phyloP scores from a whole-genome alignment of 2,113 vertebrate species.

The Odocoileus virginianus region DNA sequence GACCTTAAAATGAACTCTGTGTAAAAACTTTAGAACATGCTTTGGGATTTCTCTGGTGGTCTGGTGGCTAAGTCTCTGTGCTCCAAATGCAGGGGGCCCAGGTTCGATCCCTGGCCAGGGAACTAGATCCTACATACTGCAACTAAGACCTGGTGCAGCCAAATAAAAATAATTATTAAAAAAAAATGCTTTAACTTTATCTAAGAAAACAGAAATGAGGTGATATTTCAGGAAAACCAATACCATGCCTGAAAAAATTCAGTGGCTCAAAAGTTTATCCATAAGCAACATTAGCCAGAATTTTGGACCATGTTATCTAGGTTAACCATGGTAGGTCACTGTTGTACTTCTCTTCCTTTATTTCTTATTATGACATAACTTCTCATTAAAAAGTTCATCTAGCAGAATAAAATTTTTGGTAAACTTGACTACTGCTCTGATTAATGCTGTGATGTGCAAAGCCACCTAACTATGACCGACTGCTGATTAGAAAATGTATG shows the following conservation, averaged over 20 bases:
- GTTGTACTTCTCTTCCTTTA: neutral
- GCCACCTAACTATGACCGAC: neutral
- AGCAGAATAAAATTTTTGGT: slow-evolving; percentile 23
- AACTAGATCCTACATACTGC: too few species aligned
- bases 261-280: neutral
- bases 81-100: too few species aligned
- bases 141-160: too few species aligned
- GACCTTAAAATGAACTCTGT: too few species aligned
- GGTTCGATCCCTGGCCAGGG: too few species aligned
- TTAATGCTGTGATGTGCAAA: neutral
- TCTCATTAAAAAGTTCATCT: neutral
- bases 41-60: too few species aligned
- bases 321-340: neutral
- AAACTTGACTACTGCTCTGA: neutral
- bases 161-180: too few species aligned
- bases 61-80: too few species aligned
- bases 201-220: neutral
- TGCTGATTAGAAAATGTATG: neutral
- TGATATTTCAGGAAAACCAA: neutral
- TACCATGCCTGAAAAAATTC: neutral
- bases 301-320: neutral
- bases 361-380: neutral
- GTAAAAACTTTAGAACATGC: too few species aligned
- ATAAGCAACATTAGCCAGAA: neutral
- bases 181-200: neutral